phyloP scores from a whole-genome alignment of 2,113 vertebrate genomes.

The Tetraodon nigroviridis region DNA sequence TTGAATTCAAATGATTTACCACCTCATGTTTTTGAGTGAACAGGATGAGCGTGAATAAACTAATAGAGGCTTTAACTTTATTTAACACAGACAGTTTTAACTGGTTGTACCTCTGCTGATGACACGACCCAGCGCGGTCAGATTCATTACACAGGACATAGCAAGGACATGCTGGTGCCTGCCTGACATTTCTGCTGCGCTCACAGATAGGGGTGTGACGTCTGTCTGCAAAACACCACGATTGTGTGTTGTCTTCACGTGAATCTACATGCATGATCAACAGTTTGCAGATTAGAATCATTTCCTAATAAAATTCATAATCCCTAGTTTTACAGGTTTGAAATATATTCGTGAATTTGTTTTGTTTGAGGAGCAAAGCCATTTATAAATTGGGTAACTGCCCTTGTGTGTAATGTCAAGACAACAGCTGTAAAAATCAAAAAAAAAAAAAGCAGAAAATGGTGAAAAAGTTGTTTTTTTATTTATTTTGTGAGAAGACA shows the following conservation, averaged over 20 bases:
- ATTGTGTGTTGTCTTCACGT: neutral
- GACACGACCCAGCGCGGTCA: slow-evolving; percentile 1
- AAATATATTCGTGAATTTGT: neutral
- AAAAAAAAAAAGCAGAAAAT: too few relatives aligned
- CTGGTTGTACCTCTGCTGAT: neutral
- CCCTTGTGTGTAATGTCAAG: too few relatives aligned
- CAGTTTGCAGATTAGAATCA: neutral
- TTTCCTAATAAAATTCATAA: neutral
- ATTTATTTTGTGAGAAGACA: too few relatives aligned
- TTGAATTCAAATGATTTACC: too few relatives aligned
- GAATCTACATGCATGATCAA: neutral
- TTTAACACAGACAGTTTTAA: too few relatives aligned
- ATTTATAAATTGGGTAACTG: too few relatives aligned
- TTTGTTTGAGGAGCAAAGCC: too few relatives aligned
- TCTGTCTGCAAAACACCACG: neutral
- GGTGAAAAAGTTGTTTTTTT: too few relatives aligned
- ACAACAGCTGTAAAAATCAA: too few relatives aligned
- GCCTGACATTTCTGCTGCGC: slow-evolving; percentile 4
- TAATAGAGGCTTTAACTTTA: too few relatives aligned
- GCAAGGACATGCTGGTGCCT: slow-evolving; percentile 26
- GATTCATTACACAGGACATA: slow-evolving; percentile 1
- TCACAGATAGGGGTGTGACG: slow-evolving; percentile 11
- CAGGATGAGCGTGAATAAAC: too few relatives aligned
- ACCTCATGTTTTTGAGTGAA: too few relatives aligned
- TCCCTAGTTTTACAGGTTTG: slow-evolving; percentile 1